Conservation (phyloP, 2,113 vertebrate genomes). For the Proterorhinus semilunaris region DNA sequence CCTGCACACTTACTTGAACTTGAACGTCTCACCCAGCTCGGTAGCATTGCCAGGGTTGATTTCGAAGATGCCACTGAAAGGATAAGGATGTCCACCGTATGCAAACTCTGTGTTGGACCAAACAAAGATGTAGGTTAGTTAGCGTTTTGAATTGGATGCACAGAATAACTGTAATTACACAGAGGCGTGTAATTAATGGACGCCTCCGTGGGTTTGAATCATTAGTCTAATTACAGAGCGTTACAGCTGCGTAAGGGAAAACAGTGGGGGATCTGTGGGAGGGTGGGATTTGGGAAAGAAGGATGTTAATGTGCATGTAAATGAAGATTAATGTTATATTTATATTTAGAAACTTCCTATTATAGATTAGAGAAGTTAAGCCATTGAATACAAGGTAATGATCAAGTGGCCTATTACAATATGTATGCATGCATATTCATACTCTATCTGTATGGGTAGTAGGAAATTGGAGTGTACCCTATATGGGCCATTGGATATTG, state of each 20-base stretch:
- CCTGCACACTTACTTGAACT: conserved; percentile 86
- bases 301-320: neutral
- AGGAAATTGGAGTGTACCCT: too few relatives aligned
- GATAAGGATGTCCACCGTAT: conserved; percentile 92
- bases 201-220: conserved; percentile 27
- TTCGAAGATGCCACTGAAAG: conserved; percentile 94
- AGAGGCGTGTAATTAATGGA: conserved; percentile 21
- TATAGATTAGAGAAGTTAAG: neutral
- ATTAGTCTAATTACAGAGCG: conserved; percentile 44
- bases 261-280: conserved; percentile 11
- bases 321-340: neutral
- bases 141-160: neutral
- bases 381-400: neutral
- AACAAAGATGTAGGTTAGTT: conserved; percentile 22
- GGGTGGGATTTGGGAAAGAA: neutral
- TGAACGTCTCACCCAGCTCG: conserved; percentile 93
- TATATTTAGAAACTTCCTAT: neutral
- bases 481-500: too few relatives aligned
- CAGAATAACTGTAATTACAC: conserved; percentile 36
- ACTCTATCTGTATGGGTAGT: too few relatives aligned
- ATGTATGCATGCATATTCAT: neutral
- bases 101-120: conserved; percentile 83
- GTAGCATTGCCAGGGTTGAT: conserved; percentile 88
- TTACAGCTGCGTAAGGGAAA: conserved; percentile 24
- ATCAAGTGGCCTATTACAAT: neutral